These are phyloP conservation scores for Struthidea cinerea DNA, from an alignment of 2,113 vertebrate genomes.

Conservation along the genomic window DNA sequence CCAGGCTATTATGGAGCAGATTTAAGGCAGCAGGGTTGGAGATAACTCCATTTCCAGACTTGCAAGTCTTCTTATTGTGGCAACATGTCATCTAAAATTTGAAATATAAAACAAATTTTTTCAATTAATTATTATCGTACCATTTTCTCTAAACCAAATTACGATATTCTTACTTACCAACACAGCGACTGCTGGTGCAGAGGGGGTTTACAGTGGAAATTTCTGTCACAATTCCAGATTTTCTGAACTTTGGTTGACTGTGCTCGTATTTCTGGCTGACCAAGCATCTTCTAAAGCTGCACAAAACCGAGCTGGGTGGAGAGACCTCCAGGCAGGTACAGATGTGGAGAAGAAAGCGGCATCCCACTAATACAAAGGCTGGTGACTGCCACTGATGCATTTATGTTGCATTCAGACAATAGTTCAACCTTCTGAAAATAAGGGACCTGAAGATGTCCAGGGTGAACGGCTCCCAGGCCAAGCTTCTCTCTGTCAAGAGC, in stretches of 20 bases:
- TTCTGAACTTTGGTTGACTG: not conserved
- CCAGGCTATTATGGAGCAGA: conserved; percentile 12
- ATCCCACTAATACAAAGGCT: fast-evolving
- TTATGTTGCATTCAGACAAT: not conserved
- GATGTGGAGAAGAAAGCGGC: not conserved
- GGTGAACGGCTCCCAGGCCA: not conserved
- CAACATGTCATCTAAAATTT: not conserved
- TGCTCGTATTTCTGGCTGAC: fast-evolving
- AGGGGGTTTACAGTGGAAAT: not conserved
- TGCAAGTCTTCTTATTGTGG: not conserved
- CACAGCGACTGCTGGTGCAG: not conserved
- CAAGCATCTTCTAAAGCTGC: not conserved
- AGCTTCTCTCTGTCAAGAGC: not conserved
- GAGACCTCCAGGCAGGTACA: not conserved
- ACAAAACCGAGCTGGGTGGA: not conserved
- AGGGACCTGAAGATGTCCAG: not conserved
- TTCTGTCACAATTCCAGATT: not conserved
- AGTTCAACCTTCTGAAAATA: not conserved
- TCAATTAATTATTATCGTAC: not conserved
- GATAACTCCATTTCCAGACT: not conserved
- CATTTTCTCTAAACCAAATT: not conserved
- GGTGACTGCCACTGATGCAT: not conserved
- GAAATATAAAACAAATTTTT: not conserved
- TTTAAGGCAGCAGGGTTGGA: not conserved
- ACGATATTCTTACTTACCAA: not conserved